A percentile compares a stretch with the other conserved stretches of the same genome.
These are phyloP conservation scores for Sebastes schlegelii DNA, from an alignment of 2,113 vertebrate species.

Conservation along the genomic window DNA sequence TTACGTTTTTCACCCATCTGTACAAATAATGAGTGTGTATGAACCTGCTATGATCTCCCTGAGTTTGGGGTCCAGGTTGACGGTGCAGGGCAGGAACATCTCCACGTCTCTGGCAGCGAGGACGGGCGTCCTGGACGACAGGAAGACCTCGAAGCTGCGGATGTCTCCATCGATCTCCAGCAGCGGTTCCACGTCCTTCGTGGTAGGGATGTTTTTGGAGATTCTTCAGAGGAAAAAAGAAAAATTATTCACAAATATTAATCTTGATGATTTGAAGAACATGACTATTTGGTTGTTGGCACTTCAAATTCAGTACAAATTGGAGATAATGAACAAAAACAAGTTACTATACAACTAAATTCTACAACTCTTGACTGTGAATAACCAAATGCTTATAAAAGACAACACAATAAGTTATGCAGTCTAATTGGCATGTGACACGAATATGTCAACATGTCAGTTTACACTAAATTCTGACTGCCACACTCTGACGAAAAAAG, in stretches of 20 bases:
- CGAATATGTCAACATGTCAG: conserved; percentile 19
- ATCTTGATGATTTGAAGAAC: not conserved
- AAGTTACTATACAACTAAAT: not conserved
- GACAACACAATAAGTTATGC: not conserved
- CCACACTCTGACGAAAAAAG: conserved; percentile 57
- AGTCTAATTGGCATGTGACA: not conserved
- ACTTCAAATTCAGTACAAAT: not conserved
- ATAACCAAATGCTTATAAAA: not conserved
- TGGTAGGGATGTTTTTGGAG: conserved; percentile 97
- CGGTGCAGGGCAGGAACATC: conserved; percentile 96
- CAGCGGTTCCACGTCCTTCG: conserved; percentile 97
- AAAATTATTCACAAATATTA: not conserved
- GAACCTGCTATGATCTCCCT: conserved; percentile 97
- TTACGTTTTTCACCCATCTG: not conserved
- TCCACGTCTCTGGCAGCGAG: conserved; percentile 94
- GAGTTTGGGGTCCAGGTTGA: conserved; percentile 97
- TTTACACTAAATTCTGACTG: conserved; percentile 36
- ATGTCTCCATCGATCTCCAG: conserved; percentile 98
- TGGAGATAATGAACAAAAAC: not conserved
- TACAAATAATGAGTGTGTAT: conserved; percentile 11
- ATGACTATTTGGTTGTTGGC: not conserved
- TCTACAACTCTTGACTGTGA: not conserved
- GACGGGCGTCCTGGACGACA: conserved; percentile 94
- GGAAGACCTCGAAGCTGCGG: conserved; percentile 97
- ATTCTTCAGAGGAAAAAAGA: conserved; percentile 83